Evolutionary conservation across 2,113 vertebrate genomes (phyloP).

Genomic region (Pithys albifrons): DNA sequence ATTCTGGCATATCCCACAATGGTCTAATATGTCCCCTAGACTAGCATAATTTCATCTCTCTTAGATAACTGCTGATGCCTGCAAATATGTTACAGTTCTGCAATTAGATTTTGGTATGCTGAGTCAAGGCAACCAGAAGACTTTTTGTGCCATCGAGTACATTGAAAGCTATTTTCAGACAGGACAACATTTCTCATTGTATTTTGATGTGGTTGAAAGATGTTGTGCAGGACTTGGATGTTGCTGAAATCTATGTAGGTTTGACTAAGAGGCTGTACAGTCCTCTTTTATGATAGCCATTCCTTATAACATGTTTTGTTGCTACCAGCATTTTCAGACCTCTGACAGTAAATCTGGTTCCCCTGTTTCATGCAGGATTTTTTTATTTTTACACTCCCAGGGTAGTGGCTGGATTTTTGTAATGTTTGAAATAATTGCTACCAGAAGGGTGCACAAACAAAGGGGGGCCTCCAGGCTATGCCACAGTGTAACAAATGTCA

Average conservation of each 20-base stretch:
- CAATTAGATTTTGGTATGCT: not conserved
- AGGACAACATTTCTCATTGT: not conserved
- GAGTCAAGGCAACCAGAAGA: not conserved
- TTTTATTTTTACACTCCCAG: not conserved
- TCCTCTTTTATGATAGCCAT: constrained; percentile 4
- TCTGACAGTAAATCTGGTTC: constrained; percentile 11
- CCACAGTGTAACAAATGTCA: not conserved
- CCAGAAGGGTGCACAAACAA: not conserved
- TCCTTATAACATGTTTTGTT: not conserved
- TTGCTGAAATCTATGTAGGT: not conserved
- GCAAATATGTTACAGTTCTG: not conserved
- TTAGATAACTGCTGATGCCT: not conserved
- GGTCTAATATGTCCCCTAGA: not conserved
- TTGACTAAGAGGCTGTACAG: not conserved
- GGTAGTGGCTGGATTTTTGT: not conserved
- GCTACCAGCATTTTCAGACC: constrained; percentile 17
- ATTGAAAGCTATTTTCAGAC: not conserved
- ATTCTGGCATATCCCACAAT: not conserved
- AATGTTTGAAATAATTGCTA: not conserved
- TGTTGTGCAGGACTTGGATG: not conserved
- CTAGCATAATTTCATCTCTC: not conserved
- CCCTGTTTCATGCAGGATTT: not conserved
- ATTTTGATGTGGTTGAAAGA: not conserved
- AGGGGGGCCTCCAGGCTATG: not conserved
- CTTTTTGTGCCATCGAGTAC: not conserved